Evolutionary conservation across 2,113 vertebrate species (phyloP).

Genomic region (Paramisgurnus dabryanus): DNA sequence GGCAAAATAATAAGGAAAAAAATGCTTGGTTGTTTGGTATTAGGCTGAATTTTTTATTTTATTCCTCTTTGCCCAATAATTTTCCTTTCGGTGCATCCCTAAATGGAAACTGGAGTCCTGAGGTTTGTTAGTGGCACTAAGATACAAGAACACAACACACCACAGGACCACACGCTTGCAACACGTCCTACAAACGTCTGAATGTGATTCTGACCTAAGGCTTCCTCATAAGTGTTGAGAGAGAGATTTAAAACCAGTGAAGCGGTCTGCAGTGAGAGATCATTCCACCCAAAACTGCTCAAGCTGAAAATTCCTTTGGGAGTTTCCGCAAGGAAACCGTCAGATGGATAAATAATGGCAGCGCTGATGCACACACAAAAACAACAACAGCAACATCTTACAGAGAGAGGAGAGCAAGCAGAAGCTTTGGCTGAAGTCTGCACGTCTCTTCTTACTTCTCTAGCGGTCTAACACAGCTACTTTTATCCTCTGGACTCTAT

Average conservation of each 20-base stretch:
- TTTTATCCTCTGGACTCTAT: constrained; percentile 57
- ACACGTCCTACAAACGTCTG: too few species aligned
- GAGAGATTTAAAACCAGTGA: background rate
- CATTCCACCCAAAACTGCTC: background rate
- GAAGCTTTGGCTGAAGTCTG: constrained; percentile 23
- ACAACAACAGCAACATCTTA: background rate
- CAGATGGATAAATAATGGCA: background rate
- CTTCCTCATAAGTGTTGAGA: too few species aligned
- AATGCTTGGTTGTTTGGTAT: too few species aligned
- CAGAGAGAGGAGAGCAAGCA: constrained; percentile 9
- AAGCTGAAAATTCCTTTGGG: background rate
- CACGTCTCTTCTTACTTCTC: constrained; percentile 32
- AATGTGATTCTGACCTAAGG: too few species aligned
- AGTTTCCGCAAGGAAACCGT: background rate
- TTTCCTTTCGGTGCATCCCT: too few species aligned
- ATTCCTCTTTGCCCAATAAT: too few species aligned
- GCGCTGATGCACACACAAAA: background rate
- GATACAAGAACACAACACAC: too few species aligned
- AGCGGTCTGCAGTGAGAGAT: background rate
- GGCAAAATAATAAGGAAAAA: too few species aligned
- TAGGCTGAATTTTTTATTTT: too few species aligned
- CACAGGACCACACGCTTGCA: too few species aligned
- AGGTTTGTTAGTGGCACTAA: too few species aligned
- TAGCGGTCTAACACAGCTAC: constrained; percentile 41
- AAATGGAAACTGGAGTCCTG: too few species aligned